Conservation (phyloP, 2,113 vertebrate species). For the Siniperca knerii region DNA sequence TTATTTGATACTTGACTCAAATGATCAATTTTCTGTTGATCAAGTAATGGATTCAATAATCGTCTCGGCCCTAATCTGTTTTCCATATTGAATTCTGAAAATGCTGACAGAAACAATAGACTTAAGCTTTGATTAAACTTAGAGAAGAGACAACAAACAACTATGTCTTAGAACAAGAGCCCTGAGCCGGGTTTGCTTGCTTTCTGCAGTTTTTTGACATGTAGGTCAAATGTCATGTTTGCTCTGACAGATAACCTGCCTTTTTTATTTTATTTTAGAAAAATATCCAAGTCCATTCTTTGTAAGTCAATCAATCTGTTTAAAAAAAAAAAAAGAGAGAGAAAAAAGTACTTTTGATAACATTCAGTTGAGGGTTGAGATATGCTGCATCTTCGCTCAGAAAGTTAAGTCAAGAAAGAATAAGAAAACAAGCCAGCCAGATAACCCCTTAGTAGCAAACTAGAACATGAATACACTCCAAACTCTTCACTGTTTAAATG, state of each 20-base stretch:
- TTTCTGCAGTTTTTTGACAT: not conserved
- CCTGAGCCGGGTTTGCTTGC: not conserved
- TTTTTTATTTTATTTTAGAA: not conserved
- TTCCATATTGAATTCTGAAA: not conserved
- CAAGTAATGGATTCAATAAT: not conserved
- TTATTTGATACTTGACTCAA: not conserved
- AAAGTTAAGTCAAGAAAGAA: not conserved
- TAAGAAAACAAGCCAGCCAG: not conserved
- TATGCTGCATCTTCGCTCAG: not conserved
- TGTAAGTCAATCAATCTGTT: not conserved
- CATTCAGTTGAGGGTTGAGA: not conserved
- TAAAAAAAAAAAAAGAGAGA: no score
- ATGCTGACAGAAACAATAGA: not conserved
- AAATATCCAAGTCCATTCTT: not conserved
- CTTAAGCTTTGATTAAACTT: slow-evolving; percentile 1
- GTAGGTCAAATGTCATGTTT: slow-evolving; percentile 39
- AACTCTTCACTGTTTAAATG: not conserved
- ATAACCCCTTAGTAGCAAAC: not conserved
- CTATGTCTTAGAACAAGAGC: not conserved
- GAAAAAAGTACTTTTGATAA: not conserved
- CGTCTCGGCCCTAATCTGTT: not conserved
- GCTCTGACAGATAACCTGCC: slow-evolving; percentile 9
- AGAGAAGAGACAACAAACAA: not conserved
- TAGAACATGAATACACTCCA: not conserved
- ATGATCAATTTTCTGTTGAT: not conserved